A percentile compares a stretch with the other conserved stretches of the same genome.
Evolutionary conservation across 1,140 invertebrate species (phyloP).

Genomic region (Oryctes rhinoceros): DNA sequence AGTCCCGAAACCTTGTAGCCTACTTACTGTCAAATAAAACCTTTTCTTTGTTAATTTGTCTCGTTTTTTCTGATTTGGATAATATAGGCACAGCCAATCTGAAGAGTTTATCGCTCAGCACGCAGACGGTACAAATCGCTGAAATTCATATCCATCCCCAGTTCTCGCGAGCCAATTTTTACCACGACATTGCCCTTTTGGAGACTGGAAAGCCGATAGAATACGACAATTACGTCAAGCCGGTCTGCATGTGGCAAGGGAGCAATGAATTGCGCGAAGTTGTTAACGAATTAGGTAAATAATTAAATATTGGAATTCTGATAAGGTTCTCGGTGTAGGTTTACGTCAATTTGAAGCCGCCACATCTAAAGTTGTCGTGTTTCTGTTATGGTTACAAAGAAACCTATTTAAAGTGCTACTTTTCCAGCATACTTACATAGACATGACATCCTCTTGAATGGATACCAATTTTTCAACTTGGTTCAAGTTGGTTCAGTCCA

Average conservation of each 20-base stretch:
- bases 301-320: neutral
- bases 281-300: slow-evolving; percentile 47
- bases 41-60: neutral
- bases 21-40: no score
- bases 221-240: slow-evolving; percentile 64
- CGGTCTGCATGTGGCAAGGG: slow-evolving; percentile 66
- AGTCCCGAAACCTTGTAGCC: no score
- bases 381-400: no score
- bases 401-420: no score
- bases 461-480: no score
- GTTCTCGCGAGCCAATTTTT: neutral
- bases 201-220: slow-evolving; percentile 62
- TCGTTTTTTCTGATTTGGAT: neutral
- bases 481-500: no score
- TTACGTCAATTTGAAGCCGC: neutral
- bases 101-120: neutral
- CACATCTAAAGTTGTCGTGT: no score
- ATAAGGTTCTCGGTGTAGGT: no score
- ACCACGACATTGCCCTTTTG: slow-evolving; percentile 53
- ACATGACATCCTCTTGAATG: neutral
- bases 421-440: neutral
- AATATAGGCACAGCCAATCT: neutral
- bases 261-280: slow-evolving; percentile 46
- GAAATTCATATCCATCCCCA: slow-evolving; percentile 22
- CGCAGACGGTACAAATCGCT: neutral